Evolutionary conservation across 2,888 invertebrate genomes (phyloP).

Genomic region (Strigamia crassipes): DNA sequence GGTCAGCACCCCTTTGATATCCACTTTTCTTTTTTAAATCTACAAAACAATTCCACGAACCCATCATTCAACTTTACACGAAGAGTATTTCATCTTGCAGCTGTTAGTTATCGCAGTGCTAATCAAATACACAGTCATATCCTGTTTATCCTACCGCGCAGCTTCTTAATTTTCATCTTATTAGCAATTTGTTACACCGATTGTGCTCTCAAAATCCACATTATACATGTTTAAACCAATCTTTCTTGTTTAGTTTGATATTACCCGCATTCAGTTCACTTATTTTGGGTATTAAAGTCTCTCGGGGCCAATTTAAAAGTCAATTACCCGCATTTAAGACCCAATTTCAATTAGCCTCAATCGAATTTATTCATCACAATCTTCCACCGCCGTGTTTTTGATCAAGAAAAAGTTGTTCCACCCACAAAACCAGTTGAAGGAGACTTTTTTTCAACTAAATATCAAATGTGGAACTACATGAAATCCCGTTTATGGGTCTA

Average conservation of each 20-base stretch:
- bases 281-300: not conserved
- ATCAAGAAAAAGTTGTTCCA: not conserved
- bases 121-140: constrained; percentile 15
- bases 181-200: not conserved
- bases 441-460: not conserved
- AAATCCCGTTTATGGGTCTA: constrained; percentile 8
- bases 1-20: not conserved
- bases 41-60: not conserved
- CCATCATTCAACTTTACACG: not conserved
- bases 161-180: not conserved
- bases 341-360: not conserved
- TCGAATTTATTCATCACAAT: not conserved
- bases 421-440: constrained; percentile 8
- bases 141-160: not conserved
- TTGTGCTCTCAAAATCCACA: not conserved
- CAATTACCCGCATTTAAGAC: not conserved
- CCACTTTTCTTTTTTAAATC: not conserved
- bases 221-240: not conserved
- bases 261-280: not conserved
- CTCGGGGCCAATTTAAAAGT: not conserved
- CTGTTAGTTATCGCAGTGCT: not conserved
- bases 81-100: not conserved
- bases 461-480: not conserved
- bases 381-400: not conserved
- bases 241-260: not conserved